Evolutionary conservation across 2,888 invertebrate species (phyloP), one percentile per base, ranked within the genome.

Genomic region (Zonitis immaculata): DNA sequence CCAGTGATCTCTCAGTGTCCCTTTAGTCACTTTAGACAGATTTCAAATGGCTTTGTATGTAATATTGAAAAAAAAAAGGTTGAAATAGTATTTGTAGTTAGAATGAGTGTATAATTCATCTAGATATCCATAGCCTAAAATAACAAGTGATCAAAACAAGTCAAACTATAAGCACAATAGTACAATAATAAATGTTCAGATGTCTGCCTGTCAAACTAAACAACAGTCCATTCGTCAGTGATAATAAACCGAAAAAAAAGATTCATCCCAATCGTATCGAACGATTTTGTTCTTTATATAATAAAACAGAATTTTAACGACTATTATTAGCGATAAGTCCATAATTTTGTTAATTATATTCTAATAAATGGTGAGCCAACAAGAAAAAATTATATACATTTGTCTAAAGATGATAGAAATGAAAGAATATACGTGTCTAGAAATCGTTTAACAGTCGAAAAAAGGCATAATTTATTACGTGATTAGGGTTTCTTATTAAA

Each of bases 231-330:
- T 51, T 42, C 52, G 44, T 47, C 48, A 47, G 49, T 53, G 49
- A 53, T 46, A n/a, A n/a, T n/a, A 53, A 54, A 49, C 47, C 54
- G 50, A 50, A n/a, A 45, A 46, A 47, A 54, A 39, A 46, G 53
- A 49, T 53, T 49, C 47, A 50, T 42, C 47, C 16, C 12, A 54
- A 54, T 47, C 49, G 49, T 50, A n/a, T n/a, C n/a, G n/a, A n/a
- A n/a, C n/a, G n/a, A n/a, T n/a, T n/a, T n/a, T n/a, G n/a, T n/a
- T n/a, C n/a, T n/a, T n/a, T n/a, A n/a, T n/a, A n/a, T n/a, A n/a
- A n/a, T n/a, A n/a, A n/a, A n/a, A n/a, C n/a, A 12, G 14, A 14
- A 14, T 32, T 32, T 14, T 14, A 35, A 35, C 16, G 9, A 18
- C 9, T 7, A 18, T 16, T 35, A 18, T 16, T 35, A 18, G 28